phyloP scores from a whole-genome alignment of 1,140 invertebrate species.

The Euwallacea similis region DNA sequence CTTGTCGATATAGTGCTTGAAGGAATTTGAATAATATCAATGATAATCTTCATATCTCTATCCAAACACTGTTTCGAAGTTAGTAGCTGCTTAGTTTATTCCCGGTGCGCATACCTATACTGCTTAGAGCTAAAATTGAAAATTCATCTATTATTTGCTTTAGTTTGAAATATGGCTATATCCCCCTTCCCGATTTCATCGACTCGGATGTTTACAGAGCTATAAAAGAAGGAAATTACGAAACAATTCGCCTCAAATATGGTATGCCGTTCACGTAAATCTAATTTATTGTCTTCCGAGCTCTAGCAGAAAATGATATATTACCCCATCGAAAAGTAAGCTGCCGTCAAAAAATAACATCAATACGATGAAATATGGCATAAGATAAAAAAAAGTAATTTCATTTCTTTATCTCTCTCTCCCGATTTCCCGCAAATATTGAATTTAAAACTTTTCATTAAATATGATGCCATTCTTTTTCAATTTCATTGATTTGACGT shows the following conservation, averaged over 20 bases:
- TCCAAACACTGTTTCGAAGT: too few species aligned
- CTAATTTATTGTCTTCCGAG: slow-evolving; percentile 12
- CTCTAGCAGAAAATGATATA: slow-evolving; percentile 12
- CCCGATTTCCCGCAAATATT: slow-evolving; percentile 30
- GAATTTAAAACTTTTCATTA: slow-evolving; percentile 30
- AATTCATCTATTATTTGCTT: too few species aligned
- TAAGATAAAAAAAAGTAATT: slow-evolving; percentile 27
- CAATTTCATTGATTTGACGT: slow-evolving; percentile 24
- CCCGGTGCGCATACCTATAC: too few species aligned
- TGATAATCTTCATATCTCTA: too few species aligned
- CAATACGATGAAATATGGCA: slow-evolving; percentile 24
- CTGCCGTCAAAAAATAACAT: slow-evolving; percentile 14
- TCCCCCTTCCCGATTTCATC: too few species aligned
- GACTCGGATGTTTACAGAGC: too few species aligned
- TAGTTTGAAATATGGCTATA: too few species aligned
- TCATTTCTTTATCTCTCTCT: slow-evolving; percentile 19
- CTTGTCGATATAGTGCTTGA: too few species aligned
- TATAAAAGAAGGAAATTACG: neutral
- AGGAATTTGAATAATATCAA: too few species aligned
- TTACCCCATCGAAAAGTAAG: slow-evolving; percentile 7
- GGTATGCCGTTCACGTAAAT: slow-evolving; percentile 5
- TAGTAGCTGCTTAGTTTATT: too few species aligned
- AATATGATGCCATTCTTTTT: slow-evolving; percentile 27
- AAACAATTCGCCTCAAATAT: neutral
- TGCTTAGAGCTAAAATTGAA: too few species aligned